phyloP scores from a whole-genome alignment of 2,113 vertebrate genomes.

The Eolophus roseicapilla region DNA sequence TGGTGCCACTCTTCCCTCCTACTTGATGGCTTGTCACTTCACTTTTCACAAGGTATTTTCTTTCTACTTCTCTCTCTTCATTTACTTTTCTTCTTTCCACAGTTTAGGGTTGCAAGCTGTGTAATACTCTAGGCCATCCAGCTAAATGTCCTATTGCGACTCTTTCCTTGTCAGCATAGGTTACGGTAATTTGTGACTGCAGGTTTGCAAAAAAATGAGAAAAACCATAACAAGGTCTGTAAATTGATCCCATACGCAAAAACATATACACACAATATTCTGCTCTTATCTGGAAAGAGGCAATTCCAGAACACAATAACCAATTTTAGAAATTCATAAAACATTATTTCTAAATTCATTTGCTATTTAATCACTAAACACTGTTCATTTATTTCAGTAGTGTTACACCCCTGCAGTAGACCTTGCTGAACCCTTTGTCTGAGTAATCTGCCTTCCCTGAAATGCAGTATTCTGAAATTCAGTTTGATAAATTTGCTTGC shows the following conservation, averaged over 20 bases:
- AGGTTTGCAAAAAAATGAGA: background rate
- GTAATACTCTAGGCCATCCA: background rate
- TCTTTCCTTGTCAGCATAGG: background rate
- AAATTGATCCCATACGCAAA: background rate
- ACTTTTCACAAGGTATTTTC: conserved; percentile 21
- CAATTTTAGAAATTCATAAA: background rate
- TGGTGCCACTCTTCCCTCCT: background rate
- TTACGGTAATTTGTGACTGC: background rate
- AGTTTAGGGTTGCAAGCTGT: background rate
- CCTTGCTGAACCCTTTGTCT: background rate
- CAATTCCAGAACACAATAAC: background rate
- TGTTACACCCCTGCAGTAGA: background rate
- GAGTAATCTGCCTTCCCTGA: background rate
- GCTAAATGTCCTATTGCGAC: background rate
- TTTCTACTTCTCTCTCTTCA: background rate
- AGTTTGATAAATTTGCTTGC: background rate
- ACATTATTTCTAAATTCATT: background rate
- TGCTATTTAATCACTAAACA: background rate
- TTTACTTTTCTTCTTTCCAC: background rate
- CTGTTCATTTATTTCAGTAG: background rate
- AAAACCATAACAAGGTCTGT: background rate
- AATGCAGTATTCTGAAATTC: background rate
- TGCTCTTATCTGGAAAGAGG: background rate
- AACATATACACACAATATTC: background rate
- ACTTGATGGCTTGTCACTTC: conserved; percentile 23